A percentile compares a stretch with the other conserved stretches of the same genome.
Conservation (phyloP, 2,113 vertebrate genomes). For the Hyperopisus bebe region DNA sequence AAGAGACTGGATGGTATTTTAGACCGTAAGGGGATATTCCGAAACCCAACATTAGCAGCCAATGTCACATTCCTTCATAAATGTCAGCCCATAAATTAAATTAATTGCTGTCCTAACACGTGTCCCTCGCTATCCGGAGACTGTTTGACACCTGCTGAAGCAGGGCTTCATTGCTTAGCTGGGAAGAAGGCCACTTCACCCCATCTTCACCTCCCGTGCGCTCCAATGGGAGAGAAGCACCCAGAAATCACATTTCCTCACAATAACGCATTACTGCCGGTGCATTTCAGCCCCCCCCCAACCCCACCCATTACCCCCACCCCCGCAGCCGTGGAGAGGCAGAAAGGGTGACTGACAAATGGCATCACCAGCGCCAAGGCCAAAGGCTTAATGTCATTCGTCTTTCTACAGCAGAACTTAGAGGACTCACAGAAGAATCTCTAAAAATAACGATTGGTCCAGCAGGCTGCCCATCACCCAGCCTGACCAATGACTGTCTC, state of each 20-base stretch:
- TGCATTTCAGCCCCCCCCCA: neutral
- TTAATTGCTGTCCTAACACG: neutral
- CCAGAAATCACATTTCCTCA: neutral
- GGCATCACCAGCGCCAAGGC: neutral
- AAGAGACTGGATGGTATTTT: neutral
- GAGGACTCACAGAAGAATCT: neutral
- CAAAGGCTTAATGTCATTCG: neutral
- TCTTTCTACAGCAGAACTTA: neutral
- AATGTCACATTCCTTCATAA: neutral
- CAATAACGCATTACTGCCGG: neutral
- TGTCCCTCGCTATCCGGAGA: neutral
- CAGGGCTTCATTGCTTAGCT: neutral
- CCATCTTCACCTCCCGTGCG: neutral
- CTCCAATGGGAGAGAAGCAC: neutral
- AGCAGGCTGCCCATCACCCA: too few relatives aligned
- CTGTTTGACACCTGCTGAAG: neutral
- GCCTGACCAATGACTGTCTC: neutral
- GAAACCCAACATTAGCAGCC: neutral
- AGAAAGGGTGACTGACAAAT: neutral
- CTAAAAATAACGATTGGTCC: neutral
- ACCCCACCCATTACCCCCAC: neutral
- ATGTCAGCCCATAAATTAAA: neutral
- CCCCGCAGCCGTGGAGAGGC: neutral
- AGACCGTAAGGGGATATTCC: neutral
- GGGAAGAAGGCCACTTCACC: neutral